phyloP scores from a whole-genome alignment of 2,113 vertebrate genomes.

The Origma solitaria region DNA sequence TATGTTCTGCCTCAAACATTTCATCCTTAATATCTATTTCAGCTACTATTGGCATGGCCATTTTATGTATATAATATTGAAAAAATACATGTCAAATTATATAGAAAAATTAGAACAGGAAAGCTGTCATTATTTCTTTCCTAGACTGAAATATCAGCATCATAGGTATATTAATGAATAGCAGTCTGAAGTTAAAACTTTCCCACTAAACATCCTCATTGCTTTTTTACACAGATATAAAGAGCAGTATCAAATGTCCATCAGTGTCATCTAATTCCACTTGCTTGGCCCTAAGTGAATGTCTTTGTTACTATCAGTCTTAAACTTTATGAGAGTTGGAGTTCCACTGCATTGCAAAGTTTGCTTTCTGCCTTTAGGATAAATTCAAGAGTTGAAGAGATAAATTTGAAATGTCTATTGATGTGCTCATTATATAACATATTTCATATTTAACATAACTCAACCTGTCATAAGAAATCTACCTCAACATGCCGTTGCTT shows the following conservation, averaged over 20 bases:
- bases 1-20: background rate
- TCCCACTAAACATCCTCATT: background rate
- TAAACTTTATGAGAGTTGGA: background rate
- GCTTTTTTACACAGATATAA: background rate
- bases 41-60: background rate
- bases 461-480: background rate
- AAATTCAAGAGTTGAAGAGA: background rate
- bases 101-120: background rate
- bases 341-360: background rate
- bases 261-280: background rate
- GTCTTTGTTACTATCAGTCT: background rate
- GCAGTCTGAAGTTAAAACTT: background rate
- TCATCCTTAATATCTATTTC: background rate
- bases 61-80: background rate
- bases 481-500: background rate
- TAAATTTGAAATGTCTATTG: background rate
- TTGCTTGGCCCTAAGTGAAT: background rate
- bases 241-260: background rate
- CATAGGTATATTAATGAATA: background rate
- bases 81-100: background rate
- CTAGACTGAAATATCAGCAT: background rate
- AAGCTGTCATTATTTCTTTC: background rate
- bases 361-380: background rate
- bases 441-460: background rate
- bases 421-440: background rate